Evolutionary conservation across 2,888 invertebrate genomes (phyloP).

Genomic region (Charanyca ferruginea): DNA sequence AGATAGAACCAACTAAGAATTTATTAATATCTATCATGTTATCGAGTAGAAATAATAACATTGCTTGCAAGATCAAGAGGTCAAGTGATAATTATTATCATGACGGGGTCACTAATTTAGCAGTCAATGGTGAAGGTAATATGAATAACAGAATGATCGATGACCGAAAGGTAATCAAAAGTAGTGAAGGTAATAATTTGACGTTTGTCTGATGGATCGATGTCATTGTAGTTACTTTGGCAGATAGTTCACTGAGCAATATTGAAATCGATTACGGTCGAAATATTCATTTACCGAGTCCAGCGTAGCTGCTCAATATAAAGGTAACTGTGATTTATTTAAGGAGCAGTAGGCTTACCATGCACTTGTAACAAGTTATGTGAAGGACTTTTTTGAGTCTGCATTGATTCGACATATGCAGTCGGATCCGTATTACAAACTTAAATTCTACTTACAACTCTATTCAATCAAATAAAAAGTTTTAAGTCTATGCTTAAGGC

Average conservation of each 20-base stretch:
- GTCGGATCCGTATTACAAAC: too few relatives aligned
- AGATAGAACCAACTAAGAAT: conserved; percentile 5
- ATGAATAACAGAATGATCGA: conserved; percentile 32
- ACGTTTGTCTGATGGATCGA: conserved; percentile 21
- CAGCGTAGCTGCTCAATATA: too few relatives aligned
- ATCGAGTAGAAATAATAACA: conserved; percentile 6
- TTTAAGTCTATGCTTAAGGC: too few relatives aligned
- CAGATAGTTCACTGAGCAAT: conserved; percentile 16
- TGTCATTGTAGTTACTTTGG: conserved; percentile 35
- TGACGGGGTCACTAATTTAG: conserved; percentile 50
- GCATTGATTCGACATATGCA: too few relatives aligned
- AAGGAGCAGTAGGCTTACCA: too few relatives aligned
- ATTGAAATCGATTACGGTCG: conserved; percentile 23
- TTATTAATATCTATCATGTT: not conserved
- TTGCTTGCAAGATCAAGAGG: conserved; percentile 40
- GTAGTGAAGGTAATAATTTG: conserved; percentile 23
- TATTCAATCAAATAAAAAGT: too few relatives aligned
- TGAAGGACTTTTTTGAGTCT: too few relatives aligned
- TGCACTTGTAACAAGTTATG: too few relatives aligned
- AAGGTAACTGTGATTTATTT: too few relatives aligned
- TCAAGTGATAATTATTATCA: conserved; percentile 34
- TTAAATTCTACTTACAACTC: too few relatives aligned
- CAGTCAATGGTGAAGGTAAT: conserved; percentile 32
- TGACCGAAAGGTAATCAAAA: conserved; percentile 20
- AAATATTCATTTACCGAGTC: too few relatives aligned